Conservation (phyloP, 2,113 vertebrate species). For the Dascyllus trimaculatus region DNA sequence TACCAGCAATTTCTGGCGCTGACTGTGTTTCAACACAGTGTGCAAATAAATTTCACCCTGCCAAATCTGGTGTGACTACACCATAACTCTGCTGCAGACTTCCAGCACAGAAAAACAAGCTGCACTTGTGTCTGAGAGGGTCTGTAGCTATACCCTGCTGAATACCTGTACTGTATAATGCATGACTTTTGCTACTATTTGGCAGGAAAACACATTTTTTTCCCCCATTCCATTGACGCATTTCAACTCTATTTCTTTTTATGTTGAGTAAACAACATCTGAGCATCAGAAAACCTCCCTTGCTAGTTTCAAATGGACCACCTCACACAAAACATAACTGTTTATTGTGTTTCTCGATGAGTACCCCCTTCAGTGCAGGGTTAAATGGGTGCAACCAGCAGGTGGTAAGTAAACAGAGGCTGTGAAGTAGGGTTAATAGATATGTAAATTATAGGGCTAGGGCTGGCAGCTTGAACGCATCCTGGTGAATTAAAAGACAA, state of each 20-base stretch:
- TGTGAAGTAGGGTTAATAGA: slow-evolving; percentile 45
- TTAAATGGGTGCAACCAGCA: slow-evolving; percentile 63
- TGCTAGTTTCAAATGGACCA: slow-evolving; percentile 7
- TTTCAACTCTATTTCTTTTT: not conserved
- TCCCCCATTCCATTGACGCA: not conserved
- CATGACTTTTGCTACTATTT: slow-evolving; percentile 11
- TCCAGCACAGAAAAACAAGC: slow-evolving; percentile 28
- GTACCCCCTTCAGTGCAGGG: slow-evolving; percentile 40
- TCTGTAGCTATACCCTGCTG: not conserved
- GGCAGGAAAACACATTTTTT: not conserved
- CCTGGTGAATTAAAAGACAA: slow-evolving; percentile 33
- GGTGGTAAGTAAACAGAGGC: slow-evolving; percentile 38
- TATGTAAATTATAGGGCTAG: slow-evolving; percentile 33
- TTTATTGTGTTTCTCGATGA: slow-evolving; percentile 10
- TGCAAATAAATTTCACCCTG: slow-evolving; percentile 47
- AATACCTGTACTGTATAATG: slow-evolving; percentile 28
- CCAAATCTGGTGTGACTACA: slow-evolving; percentile 34
- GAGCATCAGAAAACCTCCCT: slow-evolving; percentile 2
- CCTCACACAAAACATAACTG: slow-evolving; percentile 10
- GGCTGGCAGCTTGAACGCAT: slow-evolving; percentile 7
- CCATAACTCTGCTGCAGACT: slow-evolving; percentile 40
- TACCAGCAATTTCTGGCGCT: slow-evolving; percentile 17
- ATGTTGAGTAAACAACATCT: slow-evolving; percentile 27
- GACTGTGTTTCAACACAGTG: slow-evolving; percentile 37
- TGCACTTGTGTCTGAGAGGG: slow-evolving; percentile 33